Percentiles rank a stretch among this genome's conserved stretches.
phyloP scores from a whole-genome alignment of 2,888 invertebrate species.

The Scaptomyza cyrtandrae region DNA sequence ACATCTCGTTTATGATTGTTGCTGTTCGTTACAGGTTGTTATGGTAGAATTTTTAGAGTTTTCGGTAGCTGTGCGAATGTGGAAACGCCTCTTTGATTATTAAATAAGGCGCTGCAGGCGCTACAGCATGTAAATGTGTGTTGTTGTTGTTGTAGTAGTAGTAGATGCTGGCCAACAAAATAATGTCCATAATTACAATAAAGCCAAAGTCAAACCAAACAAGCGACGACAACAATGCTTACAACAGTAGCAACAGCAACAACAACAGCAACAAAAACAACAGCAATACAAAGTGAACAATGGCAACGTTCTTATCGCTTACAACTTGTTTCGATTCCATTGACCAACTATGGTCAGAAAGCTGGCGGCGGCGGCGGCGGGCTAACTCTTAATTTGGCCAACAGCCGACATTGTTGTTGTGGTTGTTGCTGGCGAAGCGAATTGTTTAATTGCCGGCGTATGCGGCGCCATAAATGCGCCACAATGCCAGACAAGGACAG shows the following conservation, averaged over 20 bases:
- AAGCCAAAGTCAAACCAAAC: conserved; percentile 67
- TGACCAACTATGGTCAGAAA: conserved; percentile 71
- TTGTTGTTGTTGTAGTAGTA: too few relatives aligned
- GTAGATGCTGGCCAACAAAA: conserved; percentile 34
- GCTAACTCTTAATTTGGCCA: conserved; percentile 70
- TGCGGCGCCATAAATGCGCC: conserved; percentile 76
- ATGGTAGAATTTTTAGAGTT: conserved; percentile 15
- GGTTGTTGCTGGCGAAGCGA: conserved; percentile 44
- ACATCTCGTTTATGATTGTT: conserved; percentile 37
- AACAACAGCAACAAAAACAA: conserved; percentile 22
- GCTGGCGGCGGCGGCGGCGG: conserved; percentile 13
- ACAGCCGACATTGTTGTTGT: conserved; percentile 64
- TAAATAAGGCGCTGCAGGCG: conserved; percentile 47
- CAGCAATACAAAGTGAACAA: conserved; percentile 43
- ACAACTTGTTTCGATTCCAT: conserved; percentile 79
- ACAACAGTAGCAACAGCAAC: conserved; percentile 48
- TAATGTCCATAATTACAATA: conserved; percentile 70
- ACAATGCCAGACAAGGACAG: conserved; percentile 62
- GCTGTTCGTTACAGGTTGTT: conserved; percentile 27
- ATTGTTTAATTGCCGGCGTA: conserved; percentile 76
- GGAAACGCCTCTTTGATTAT: conserved; percentile 68
- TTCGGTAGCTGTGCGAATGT: conserved; percentile 69
- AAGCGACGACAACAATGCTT: conserved; percentile 71
- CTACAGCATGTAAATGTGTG: conserved; percentile 69
- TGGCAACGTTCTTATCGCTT: conserved; percentile 73